These are phyloP conservation scores for Plemyria rubiginata DNA, from an alignment of 2,888 invertebrate genomes.

Conservation along the genomic window DNA sequence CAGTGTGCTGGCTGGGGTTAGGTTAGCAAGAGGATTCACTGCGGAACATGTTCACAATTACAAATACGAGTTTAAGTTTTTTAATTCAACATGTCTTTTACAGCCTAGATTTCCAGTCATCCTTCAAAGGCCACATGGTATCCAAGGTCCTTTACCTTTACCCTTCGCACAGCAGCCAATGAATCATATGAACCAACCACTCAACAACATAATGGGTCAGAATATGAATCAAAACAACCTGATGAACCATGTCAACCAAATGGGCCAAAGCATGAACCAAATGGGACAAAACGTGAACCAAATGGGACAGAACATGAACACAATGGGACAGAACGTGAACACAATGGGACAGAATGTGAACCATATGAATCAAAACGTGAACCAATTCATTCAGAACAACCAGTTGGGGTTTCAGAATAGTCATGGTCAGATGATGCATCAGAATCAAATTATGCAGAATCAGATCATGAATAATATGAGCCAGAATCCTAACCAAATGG, in stretches of 20 bases:
- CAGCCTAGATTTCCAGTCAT: slow-evolving; percentile 80
- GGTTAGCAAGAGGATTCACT: too few relatives aligned
- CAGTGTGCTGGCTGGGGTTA: too few relatives aligned
- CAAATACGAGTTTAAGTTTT: too few relatives aligned
- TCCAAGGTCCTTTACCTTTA: slow-evolving; percentile 73
- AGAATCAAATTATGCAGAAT: slow-evolving; percentile 52
- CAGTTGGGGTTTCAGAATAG: slow-evolving; percentile 50
- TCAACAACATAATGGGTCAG: slow-evolving; percentile 37
- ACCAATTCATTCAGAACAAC: slow-evolving; percentile 51
- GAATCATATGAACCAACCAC: slow-evolving; percentile 54
- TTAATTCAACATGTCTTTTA: slow-evolving; percentile 28
- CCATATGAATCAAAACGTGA: slow-evolving; percentile 50
- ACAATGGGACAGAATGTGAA: slow-evolving; percentile 47
- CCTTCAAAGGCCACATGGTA: slow-evolving; percentile 74
- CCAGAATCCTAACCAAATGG: slow-evolving; percentile 42
- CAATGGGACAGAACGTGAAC: slow-evolving; percentile 47
- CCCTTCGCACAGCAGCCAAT: slow-evolving; percentile 72
- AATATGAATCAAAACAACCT: slow-evolving; percentile 46
- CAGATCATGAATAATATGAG: slow-evolving; percentile 49
- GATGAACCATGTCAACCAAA: slow-evolving; percentile 51
- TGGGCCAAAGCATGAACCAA: slow-evolving; percentile 48
- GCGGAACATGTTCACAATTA: too few relatives aligned
- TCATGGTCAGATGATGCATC: slow-evolving; percentile 56
- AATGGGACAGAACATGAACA: slow-evolving; percentile 53
- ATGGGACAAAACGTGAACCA: slow-evolving; percentile 53